phyloP scores from a whole-genome alignment of 1,140 invertebrate species.

The Aricia agestis region DNA sequence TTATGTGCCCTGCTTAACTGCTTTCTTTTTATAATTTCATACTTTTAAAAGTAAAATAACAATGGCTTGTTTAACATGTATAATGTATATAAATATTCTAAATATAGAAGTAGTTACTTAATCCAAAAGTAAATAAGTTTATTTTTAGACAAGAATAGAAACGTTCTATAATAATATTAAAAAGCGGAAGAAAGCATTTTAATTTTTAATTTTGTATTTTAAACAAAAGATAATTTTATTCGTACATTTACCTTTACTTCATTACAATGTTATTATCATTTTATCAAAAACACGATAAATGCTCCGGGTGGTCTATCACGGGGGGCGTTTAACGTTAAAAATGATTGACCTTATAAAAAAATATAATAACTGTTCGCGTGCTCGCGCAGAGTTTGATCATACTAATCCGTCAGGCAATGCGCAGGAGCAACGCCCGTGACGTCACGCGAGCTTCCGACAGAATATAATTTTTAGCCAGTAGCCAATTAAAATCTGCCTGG shows the following conservation, averaged over 20 bases:
- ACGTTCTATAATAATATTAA: neutral
- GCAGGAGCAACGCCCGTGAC: conserved; percentile 56
- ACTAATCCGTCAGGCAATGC: conserved; percentile 62
- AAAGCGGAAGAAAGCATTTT: neutral
- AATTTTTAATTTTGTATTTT: neutral
- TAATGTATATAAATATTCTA: neutral
- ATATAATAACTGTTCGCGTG: conserved; percentile 54
- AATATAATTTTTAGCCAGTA: conserved; percentile 53
- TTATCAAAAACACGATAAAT: conserved; percentile 4
- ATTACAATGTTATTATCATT: conserved; percentile 6
- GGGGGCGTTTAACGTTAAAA: conserved; percentile 21
- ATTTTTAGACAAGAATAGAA: neutral
- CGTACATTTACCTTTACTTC: conserved; percentile 7
- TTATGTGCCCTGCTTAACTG: neutral
- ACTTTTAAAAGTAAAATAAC: neutral
- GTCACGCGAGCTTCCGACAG: conserved; percentile 66
- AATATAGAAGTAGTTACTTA: neutral
- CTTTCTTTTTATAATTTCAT: neutral
- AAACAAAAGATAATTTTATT: neutral
- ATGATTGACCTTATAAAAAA: conserved; percentile 34
- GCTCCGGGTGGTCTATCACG: neutral
- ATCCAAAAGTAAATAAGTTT: neutral
- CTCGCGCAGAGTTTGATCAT: conserved; percentile 53
- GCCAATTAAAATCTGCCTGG: conserved; percentile 31
- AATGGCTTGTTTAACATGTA: neutral